Evolutionary conservation across 2,113 vertebrate species (phyloP), one percentile per base, ranked within the genome.

Genomic region (Podarcis raffonei): DNA sequence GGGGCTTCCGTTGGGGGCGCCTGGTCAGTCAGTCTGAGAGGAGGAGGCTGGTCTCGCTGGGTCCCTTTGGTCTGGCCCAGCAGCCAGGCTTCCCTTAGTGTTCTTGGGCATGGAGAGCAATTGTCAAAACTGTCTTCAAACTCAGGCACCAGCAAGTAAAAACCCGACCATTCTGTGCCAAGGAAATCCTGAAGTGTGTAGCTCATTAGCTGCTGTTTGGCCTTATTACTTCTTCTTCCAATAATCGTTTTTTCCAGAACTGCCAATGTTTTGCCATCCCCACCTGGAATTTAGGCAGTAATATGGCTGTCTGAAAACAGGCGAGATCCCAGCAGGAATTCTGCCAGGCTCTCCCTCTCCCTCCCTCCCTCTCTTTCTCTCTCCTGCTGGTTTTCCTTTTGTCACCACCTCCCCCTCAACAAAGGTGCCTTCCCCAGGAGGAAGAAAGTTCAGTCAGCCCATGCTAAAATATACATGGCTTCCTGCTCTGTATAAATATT

Each of bases 241-340:
- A 71, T 59, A 86, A 27, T 59, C 30, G n/a, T 25, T 71, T 57
- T 71, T 42, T 75, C 48, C 57, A 35, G 79, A 81, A 42, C 79
- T 88, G 86, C 79, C 86, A 88, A 48, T 59, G 30, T 82, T 75
- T 88, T 32, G 30, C 86, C 37, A 20, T 4, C 65, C 42, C 86
- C 86, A 82, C 82, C 86, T 82, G 86, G 79, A 75, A 88, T 82
- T 82, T 53, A 57, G 13, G 57, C 79, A 74, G 57, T 32, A 75
- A 87, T 5, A 65, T 1, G 57, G 15, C 71, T 82, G 69, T 62
- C 81, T 75, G 53, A 74, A 65, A 87, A 32, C 3, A 25, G 86
- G 86, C 79, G 48, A 1, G 3, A 16, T 82, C 86, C 79, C 86
- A 42, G 80, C 20, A 18, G 86, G 80, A 82, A 65, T 4, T 18